Percentiles rank a stretch among this genome's conserved stretches.
Conservation (phyloP, 2,113 vertebrate species). For the Dendrocopos noguchii region DNA sequence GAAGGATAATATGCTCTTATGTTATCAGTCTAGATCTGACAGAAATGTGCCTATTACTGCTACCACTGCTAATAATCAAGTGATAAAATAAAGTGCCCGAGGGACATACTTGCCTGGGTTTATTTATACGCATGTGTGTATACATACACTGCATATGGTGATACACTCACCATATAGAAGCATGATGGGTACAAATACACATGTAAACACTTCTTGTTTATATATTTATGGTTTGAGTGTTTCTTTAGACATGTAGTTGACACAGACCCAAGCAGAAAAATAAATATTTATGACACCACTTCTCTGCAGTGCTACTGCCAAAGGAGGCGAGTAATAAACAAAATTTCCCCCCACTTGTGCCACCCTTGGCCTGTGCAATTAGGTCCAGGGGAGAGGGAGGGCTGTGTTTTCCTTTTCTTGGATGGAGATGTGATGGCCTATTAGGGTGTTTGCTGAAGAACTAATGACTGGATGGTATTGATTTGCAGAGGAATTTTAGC, state of each 20-base stretch:
- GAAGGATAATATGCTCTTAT: constrained; percentile 59
- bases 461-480: not conserved
- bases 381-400: not conserved
- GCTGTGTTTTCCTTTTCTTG: constrained; percentile 16
- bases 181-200: not conserved
- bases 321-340: not conserved
- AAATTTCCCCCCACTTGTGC: constrained; percentile 22
- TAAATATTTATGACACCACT: constrained; percentile 42
- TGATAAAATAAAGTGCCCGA: constrained; percentile 22
- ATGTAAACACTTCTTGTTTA: not conserved
- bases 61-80: constrained; percentile 19
- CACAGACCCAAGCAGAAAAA: constrained; percentile 32
- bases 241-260: constrained; percentile 29
- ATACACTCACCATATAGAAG: not conserved
- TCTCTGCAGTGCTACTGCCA: constrained; percentile 8
- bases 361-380: constrained; percentile 5
- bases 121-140: not conserved
- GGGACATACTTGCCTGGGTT: not conserved
- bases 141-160: not conserved
- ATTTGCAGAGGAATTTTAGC: constrained; percentile 44
- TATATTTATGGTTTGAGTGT: not conserved
- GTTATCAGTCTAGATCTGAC: constrained; percentile 36
- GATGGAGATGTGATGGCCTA: not conserved
- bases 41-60: constrained; percentile 51
- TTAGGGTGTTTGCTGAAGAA: not conserved